Evolutionary conservation across 2,888 invertebrate species (phyloP), one percentile per base, ranked within the genome.

Genomic region (Lydus trimaculatus): DNA sequence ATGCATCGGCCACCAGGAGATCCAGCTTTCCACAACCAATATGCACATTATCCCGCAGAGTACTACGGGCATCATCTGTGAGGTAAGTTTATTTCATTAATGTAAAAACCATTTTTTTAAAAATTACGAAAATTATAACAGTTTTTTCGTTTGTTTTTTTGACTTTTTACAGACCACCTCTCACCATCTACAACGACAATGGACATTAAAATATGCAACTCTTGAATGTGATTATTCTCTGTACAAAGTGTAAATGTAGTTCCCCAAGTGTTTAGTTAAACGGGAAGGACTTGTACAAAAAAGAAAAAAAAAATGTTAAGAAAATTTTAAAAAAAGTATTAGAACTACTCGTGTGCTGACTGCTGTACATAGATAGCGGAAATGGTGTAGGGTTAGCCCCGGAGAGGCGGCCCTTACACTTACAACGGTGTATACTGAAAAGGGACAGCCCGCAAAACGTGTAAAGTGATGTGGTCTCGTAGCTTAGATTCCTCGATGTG

Each of bases 1-100:
- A 95, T 96, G 94, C 96, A 96, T 89, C 93, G 96, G 89, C 94
- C 96, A 84, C 95, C 96, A 79, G 93, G 94, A 80, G 95, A 95
- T 89, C 94, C 96, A 70, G 92, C 94, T 88, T 96, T 95, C 91
- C 95, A 95, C 90, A 95, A 95, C 89, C 95, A 95, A 85, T 95
- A 96, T 89, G 92, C 93, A 84, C 95, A 95, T 89, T 95, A 93
- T 86, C 92, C 95, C 81, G 94, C 94, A 81, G 95, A 96, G 88
- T 96, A 96, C 89, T 96, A 96, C 87, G 95, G 95, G 80, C 95
- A 96, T 88, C 95, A 95, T 89, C 94, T 96, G 91, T 96, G 85
- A 85, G 85, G 85, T 85, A 79, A 80, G 81, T 73, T 56, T 2
- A 43, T 56, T 48, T 20, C 5, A 20, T 9, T 2, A 17, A 6